A percentile compares a stretch with the other conserved stretches of the same genome.
These are phyloP conservation scores for Micromys minutus DNA, from an alignment of 2,113 vertebrate species.

Conservation along the genomic window DNA sequence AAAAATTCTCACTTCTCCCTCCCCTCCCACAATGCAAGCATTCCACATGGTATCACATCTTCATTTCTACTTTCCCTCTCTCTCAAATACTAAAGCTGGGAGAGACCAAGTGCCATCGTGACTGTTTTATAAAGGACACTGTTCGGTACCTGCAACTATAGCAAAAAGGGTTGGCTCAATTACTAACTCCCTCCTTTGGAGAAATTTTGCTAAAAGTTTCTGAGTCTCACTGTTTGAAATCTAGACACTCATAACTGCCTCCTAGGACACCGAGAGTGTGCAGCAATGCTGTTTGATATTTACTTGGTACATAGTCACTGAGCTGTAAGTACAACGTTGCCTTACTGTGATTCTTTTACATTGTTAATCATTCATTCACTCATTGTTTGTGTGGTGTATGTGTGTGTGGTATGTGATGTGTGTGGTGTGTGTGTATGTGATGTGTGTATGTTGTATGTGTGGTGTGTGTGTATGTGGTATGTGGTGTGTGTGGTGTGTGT, in stretches of 20 bases:
- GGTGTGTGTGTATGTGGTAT: not conserved
- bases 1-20: not conserved
- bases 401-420: too few relatives aligned
- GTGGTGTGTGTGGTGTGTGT: not conserved
- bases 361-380: not conserved
- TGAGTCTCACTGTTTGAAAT: not conserved
- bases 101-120: not conserved
- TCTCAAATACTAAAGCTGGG: not conserved
- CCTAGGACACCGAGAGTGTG: not conserved
- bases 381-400: too few relatives aligned
- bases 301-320: not conserved
- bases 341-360: not conserved
- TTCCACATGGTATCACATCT: not conserved
- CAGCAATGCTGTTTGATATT: not conserved
- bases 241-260: not conserved
- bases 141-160: not conserved
- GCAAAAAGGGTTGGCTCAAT: not conserved
- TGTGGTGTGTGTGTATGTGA: not conserved
- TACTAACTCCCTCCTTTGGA: not conserved
- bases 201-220: slow-evolving; percentile 7
- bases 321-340: not conserved
- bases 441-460: not conserved
- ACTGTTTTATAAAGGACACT: not conserved
- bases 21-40: not conserved
- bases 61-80: not conserved